Evolutionary conservation across 2,113 vertebrate species (phyloP).

Genomic region (Nematolebias whitei): DNA sequence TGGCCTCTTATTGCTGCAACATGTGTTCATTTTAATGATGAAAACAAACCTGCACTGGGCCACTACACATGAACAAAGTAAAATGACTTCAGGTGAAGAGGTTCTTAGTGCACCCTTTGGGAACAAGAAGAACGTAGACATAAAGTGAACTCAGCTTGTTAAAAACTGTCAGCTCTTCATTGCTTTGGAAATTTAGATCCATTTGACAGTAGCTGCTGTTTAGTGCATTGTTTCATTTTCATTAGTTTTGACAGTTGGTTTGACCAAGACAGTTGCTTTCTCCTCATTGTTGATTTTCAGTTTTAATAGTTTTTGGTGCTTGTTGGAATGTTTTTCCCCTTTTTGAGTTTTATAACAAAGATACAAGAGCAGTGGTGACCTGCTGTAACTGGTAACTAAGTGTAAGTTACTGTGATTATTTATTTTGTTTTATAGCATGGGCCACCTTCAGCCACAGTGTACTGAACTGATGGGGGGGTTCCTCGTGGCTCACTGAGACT

Average conservation of each 20-base stretch:
- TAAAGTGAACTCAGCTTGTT: conserved; percentile 13
- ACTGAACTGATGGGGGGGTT: conserved; percentile 87
- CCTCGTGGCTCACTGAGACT: too few species aligned
- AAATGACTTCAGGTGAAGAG: conserved; percentile 15
- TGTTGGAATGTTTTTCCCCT: conserved; percentile 32
- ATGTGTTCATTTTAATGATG: conserved; percentile 32
- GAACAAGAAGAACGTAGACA: neutral
- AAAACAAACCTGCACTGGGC: conserved; percentile 7
- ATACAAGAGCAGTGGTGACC: conserved; percentile 7
- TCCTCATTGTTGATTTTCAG: conserved; percentile 31
- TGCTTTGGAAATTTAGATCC: conserved; percentile 27
- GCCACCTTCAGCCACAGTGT: conserved; percentile 82
- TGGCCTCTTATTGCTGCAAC: conserved; percentile 46
- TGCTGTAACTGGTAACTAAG: neutral
- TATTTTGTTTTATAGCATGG: conserved; percentile 70
- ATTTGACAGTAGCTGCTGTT: conserved; percentile 33
- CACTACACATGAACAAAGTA: conserved; percentile 4
- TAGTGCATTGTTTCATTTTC: conserved; percentile 47
- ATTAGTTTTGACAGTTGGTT: conserved; percentile 39
- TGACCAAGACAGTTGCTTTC: conserved; percentile 25
- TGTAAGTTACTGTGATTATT: conserved; percentile 13
- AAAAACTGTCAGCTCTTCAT: conserved; percentile 10
- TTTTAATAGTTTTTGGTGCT: conserved; percentile 33
- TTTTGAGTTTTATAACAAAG: conserved; percentile 27
- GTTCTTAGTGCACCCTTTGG: conserved; percentile 8